phyloP scores from a whole-genome alignment of 2,797 vertebrate species.

The Garrulus glandarius region DNA sequence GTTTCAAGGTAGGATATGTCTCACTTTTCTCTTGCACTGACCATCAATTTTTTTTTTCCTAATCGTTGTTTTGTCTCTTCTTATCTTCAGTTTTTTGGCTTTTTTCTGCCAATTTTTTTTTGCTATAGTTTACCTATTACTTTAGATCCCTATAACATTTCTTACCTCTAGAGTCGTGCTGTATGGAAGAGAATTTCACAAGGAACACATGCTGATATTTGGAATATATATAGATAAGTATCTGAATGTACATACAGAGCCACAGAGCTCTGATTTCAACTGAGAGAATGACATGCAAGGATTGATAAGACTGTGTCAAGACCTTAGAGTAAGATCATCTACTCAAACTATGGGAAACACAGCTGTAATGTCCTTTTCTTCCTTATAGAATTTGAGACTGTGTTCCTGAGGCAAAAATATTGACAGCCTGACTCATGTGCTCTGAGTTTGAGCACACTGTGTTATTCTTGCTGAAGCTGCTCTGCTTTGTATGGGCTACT shows the following conservation, averaged over 20 bases:
- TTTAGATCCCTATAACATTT: background rate
- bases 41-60: background rate
- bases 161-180: background rate
- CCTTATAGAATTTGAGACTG: background rate
- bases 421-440: background rate
- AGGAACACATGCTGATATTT: background rate
- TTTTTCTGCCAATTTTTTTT: background rate
- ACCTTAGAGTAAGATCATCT: background rate
- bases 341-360: background rate
- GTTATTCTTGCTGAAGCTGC: background rate
- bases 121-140: background rate
- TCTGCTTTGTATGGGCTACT: background rate
- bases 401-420: background rate
- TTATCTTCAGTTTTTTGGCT: background rate
- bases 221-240: background rate
- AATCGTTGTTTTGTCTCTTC: background rate
- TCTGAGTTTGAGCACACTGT: background rate
- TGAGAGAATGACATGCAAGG: background rate
- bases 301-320: background rate
- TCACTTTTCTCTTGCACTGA: background rate
- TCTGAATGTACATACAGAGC: too few species aligned
- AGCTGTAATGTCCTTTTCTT: background rate
- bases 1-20: accelerated
- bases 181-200: background rate
- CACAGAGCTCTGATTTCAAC: background rate